Evolutionary conservation across 2,797 vertebrate genomes (phyloP).

Genomic region (Argyrosomus regius): DNA sequence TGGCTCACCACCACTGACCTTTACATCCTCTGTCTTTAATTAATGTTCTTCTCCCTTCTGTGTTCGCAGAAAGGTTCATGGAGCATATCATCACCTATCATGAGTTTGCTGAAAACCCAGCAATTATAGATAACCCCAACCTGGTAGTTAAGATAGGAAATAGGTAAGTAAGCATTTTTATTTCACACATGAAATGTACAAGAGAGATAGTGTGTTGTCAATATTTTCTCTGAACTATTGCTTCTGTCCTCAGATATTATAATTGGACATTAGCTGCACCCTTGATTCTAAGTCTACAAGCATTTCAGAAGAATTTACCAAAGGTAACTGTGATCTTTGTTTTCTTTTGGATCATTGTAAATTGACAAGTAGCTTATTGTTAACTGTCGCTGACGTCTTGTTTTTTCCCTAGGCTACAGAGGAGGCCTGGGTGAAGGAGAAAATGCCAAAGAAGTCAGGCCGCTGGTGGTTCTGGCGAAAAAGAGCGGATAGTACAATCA

Average conservation of each 20-base stretch:
- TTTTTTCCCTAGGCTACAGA: slow-evolving; percentile 89
- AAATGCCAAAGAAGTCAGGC: slow-evolving; percentile 98
- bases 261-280: slow-evolving; percentile 98
- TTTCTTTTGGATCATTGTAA: not conserved
- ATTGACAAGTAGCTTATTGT: not conserved
- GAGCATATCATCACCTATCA: slow-evolving; percentile 97
- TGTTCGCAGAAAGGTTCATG: slow-evolving; percentile 94
- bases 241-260: slow-evolving; percentile 89
- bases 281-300: slow-evolving; percentile 96
- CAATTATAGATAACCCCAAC: slow-evolving; percentile 98
- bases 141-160: slow-evolving; percentile 97
- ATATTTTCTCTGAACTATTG: slow-evolving; percentile 8
- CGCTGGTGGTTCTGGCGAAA: slow-evolving; percentile 99
- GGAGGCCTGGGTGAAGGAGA: slow-evolving; percentile 98
- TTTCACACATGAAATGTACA: not conserved
- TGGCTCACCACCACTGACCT: slow-evolving; percentile 35
- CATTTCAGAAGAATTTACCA: slow-evolving; percentile 98
- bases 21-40: slow-evolving; percentile 53
- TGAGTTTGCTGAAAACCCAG: slow-evolving; percentile 97
- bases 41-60: slow-evolving; percentile 40
- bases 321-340: slow-evolving; percentile 84
- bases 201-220: not conserved
- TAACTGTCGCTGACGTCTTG: slow-evolving; percentile 5
- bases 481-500: slow-evolving; percentile 92
- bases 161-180: slow-evolving; percentile 82